Evolutionary conservation across 2,888 invertebrate genomes (phyloP).

Genomic region (Syritta pipiens): DNA sequence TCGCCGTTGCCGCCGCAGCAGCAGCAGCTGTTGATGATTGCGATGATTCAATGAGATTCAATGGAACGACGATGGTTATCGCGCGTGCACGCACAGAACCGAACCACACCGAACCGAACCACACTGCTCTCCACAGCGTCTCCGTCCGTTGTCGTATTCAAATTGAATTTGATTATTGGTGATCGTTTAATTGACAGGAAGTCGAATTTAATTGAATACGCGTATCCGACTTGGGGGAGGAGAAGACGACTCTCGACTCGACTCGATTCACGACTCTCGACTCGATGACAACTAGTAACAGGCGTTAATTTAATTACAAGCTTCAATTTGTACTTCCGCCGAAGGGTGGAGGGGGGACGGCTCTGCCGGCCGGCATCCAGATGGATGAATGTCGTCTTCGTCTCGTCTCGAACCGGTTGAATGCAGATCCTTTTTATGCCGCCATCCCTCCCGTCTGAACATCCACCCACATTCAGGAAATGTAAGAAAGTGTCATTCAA

Average conservation of each 20-base stretch:
- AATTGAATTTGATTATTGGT: constrained; percentile 70
- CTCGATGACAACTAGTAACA: not conserved
- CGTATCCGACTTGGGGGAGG: constrained; percentile 43
- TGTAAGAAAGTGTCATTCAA: constrained; percentile 66
- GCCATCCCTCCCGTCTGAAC: not conserved
- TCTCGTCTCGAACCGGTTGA: not conserved
- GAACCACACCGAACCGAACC: too few species aligned
- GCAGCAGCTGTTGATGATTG: constrained; percentile 67
- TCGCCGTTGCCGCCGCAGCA: constrained; percentile 2
- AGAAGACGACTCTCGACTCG: constrained; percentile 17
- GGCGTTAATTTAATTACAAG: constrained; percentile 60
- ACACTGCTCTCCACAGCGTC: too few species aligned
- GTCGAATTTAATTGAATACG: constrained; percentile 66
- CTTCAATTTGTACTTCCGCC: constrained; percentile 49
- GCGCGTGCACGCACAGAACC: constrained; percentile 39
- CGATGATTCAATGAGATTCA: constrained; percentile 52
- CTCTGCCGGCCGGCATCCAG: too few species aligned
- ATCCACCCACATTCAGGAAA: constrained; percentile 23
- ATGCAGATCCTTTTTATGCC: not conserved
- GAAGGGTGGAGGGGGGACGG: too few species aligned
- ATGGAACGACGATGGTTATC: constrained; percentile 65
- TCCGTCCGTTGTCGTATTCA: constrained; percentile 34
- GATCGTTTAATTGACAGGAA: constrained; percentile 69
- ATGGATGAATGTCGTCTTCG: too few species aligned
- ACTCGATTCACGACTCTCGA: too few species aligned